Evolutionary conservation across 1,140 invertebrate species (phyloP).

Genomic region (Apolygus lucorum): DNA sequence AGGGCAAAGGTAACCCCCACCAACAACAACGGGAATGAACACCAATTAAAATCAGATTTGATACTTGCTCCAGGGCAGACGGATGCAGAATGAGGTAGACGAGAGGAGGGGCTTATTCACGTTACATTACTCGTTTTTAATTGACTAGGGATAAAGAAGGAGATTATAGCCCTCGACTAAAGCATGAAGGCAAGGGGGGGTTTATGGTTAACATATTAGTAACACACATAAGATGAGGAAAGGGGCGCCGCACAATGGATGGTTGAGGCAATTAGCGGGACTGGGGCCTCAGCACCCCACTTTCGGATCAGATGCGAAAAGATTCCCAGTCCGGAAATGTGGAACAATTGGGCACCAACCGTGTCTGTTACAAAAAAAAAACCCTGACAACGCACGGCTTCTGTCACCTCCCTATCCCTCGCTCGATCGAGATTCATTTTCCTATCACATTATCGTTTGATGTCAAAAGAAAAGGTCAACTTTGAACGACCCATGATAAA

Average conservation of each 20-base stretch:
- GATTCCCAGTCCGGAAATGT: not conserved
- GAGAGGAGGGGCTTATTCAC: not conserved
- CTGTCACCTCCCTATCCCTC: not conserved
- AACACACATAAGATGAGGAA: not conserved
- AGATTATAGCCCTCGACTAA: not conserved
- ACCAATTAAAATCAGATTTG: not conserved
- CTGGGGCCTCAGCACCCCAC: not conserved
- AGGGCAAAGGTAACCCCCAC: not conserved
- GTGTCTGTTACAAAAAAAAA: not conserved
- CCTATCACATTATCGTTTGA: too few relatives aligned
- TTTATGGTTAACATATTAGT: not conserved
- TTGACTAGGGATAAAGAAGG: constrained; percentile 13
- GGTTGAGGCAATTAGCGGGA: not conserved
- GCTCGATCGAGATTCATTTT: too few relatives aligned
- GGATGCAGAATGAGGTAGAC: not conserved
- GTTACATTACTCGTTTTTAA: constrained; percentile 19
- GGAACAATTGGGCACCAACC: not conserved
- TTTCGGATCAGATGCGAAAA: not conserved
- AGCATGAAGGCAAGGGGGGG: not conserved
- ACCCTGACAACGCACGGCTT: not conserved
- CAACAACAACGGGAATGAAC: not conserved
- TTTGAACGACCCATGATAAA: too few relatives aligned
- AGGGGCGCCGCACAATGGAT: not conserved
- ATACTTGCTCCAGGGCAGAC: not conserved
- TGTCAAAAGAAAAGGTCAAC: too few relatives aligned